These are phyloP conservation scores for Dendrolimus houi DNA, from an alignment of 2,888 invertebrate species.

Conservation along the genomic window DNA sequence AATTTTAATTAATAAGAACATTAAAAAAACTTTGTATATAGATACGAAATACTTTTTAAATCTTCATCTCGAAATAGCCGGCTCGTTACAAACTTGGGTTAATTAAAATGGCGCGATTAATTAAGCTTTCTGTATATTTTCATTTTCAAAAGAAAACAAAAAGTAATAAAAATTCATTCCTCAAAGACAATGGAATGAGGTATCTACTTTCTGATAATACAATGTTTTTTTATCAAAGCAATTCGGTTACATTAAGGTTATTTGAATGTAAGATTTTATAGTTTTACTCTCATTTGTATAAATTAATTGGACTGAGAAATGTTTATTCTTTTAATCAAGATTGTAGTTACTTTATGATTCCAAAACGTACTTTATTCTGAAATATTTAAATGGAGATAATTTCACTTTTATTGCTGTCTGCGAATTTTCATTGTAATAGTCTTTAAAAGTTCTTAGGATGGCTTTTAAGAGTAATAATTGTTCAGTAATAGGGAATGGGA, in stretches of 20 bases:
- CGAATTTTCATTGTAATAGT: no score
- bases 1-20: no score
- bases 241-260: not conserved
- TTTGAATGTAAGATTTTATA: not conserved
- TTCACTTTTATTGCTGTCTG: no score
- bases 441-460: no score
- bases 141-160: conserved; percentile 8
- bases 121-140: conserved; percentile 8
- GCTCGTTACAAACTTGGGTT: conserved; percentile 8
- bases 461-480: no score
- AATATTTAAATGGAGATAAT: no score
- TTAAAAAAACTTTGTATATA: no score
- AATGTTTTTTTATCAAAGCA: not conserved
- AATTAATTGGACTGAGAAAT: not conserved
- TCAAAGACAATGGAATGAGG: not conserved
- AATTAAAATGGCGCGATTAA: conserved; percentile 19
- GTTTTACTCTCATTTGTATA: not conserved
- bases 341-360: not conserved
- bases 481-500: no score
- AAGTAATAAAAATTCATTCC: not conserved
- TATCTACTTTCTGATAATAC: not conserved
- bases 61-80: not conserved
- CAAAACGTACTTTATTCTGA: not conserved
- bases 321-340: not conserved
- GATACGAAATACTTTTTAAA: not conserved